These are phyloP conservation scores for Caenorhabditis imperialis DNA, from an alignment of 2,888 invertebrate genomes.

Conservation along the genomic window DNA sequence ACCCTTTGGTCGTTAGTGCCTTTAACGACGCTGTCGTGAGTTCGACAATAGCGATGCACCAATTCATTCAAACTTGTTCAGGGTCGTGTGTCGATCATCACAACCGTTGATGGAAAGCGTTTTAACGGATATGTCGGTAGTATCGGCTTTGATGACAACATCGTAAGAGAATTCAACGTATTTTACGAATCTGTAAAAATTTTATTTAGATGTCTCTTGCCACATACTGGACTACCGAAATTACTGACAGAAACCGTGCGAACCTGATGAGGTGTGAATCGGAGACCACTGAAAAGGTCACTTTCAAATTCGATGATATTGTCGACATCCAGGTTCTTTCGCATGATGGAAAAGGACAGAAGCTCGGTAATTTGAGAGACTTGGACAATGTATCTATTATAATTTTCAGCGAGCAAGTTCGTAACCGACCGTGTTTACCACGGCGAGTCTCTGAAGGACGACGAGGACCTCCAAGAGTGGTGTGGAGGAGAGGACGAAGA, in stretches of 20 bases:
- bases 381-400: not conserved
- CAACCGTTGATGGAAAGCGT: constrained; percentile 26
- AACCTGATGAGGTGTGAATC: constrained; percentile 53
- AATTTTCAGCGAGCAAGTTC: constrained; percentile 52
- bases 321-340: constrained; percentile 39
- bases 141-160: too few relatives aligned
- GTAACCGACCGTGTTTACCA: constrained; percentile 64
- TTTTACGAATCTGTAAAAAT: too few relatives aligned
- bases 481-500: constrained; percentile 56
- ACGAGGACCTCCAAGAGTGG: constrained; percentile 60
- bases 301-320: constrained; percentile 53
- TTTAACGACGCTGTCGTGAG: constrained; percentile 37
- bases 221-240: constrained; percentile 38
- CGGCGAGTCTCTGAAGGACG: constrained; percentile 20
- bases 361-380: constrained; percentile 1
- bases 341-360: constrained; percentile 44
- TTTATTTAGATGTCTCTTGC: too few relatives aligned
- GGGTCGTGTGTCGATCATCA: constrained; percentile 46
- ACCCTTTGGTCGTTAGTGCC: constrained; percentile 12
- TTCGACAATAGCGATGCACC: not conserved
- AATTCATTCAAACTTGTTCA: constrained; percentile 1
- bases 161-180: too few relatives aligned
- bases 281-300: constrained; percentile 55
- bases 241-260: constrained; percentile 47
- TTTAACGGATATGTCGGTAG: constrained; percentile 25